Evolutionary conservation across 2,797 vertebrate genomes (phyloP).

Genomic region (Acestrorhynchus altus): DNA sequence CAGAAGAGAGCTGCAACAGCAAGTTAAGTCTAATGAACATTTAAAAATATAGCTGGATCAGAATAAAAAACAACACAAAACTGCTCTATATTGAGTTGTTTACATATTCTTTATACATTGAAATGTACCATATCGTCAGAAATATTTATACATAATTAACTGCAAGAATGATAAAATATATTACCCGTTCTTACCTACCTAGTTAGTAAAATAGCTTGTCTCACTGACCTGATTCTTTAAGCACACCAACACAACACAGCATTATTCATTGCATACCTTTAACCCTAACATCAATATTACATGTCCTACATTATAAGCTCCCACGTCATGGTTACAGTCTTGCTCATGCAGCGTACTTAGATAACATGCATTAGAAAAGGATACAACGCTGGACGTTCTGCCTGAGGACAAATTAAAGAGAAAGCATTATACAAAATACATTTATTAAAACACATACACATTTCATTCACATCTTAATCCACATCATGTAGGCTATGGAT

Average conservation of each 20-base stretch:
- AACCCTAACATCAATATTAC: neutral
- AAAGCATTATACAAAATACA: no score
- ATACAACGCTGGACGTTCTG: conserved; percentile 60
- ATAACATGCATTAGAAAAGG: conserved; percentile 54
- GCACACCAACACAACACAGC: neutral
- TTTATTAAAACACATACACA: no score
- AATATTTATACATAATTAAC: no score
- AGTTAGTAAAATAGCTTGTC: neutral
- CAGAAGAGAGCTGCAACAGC: conserved; percentile 77
- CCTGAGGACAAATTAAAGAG: conserved; percentile 43
- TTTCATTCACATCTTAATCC: no score
- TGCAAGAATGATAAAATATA: no score
- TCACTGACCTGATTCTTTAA: neutral
- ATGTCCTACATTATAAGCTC: neutral
- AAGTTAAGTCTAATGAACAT: conserved; percentile 35
- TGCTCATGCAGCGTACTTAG: neutral
- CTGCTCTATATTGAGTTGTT: no score
- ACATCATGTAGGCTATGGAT: no score
- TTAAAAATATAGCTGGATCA: no score
- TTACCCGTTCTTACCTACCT: neutral
- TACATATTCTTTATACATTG: no score
- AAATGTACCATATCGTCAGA: no score
- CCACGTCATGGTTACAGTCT: neutral
- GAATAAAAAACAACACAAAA: no score
- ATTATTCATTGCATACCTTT: conserved; percentile 1